These are phyloP conservation scores for Propithecus perrieri DNA, from an alignment of 2,797 vertebrate species.

Conservation along the genomic window DNA sequence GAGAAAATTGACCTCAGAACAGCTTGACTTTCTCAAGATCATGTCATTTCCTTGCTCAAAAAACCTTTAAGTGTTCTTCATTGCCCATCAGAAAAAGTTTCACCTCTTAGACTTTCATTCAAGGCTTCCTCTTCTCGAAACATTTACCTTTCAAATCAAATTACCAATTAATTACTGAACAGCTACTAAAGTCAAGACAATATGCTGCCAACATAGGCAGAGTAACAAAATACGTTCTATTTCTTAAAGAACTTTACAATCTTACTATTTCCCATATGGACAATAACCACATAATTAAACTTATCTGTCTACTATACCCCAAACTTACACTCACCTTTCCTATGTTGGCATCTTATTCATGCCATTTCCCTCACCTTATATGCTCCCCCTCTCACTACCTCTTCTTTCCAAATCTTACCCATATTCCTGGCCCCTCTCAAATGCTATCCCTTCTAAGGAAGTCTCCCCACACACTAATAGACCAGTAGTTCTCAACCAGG, in stretches of 20 bases:
- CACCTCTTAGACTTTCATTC: neutral
- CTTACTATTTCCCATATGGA: neutral
- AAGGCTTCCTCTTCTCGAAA: slow-evolving; percentile 5
- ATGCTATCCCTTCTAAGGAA: neutral
- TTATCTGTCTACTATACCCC: neutral
- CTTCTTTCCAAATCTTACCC: neutral
- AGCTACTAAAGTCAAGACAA: neutral
- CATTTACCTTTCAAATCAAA: neutral
- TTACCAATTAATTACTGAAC: neutral
- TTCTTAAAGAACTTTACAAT: neutral
- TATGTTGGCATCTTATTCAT: neutral
- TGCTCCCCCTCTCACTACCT: neutral
- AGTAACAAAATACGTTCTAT: neutral
- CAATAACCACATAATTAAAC: neutral
- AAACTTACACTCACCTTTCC: neutral
- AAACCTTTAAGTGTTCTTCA: neutral
- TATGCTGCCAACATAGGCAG: neutral
- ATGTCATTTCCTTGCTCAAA: neutral
- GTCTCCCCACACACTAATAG: neutral
- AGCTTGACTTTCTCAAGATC: neutral
- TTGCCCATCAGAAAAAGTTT: neutral
- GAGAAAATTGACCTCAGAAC: neutral
- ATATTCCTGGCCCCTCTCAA: neutral
- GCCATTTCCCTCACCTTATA: neutral
- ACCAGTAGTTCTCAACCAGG: neutral